Percentiles rank a stretch among this genome's conserved stretches.
Conservation (phyloP, 2,113 vertebrate genomes). For the Corydoras sp. region DNA sequence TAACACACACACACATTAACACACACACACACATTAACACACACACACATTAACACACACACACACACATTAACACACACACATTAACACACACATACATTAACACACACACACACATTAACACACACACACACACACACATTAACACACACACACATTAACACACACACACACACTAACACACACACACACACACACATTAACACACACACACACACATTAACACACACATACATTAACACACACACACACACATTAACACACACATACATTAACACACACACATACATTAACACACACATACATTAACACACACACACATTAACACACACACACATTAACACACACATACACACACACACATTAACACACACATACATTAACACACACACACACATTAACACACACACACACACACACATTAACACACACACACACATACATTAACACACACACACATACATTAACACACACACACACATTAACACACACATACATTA, state of each 20-base stretch:
- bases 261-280: neutral
- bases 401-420: constrained; percentile 46
- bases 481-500: too few relatives aligned
- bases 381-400: constrained; percentile 39
- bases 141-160: neutral
- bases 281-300: too few relatives aligned
- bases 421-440: too few relatives aligned
- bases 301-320: too few relatives aligned
- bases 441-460: neutral
- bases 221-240: constrained; percentile 1
- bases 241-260: neutral
- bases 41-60: neutral
- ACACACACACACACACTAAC: too few relatives aligned
- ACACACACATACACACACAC: constrained; percentile 45
- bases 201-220: neutral
- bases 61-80: too few relatives aligned
- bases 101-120: neutral
- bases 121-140: neutral
- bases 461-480: neutral
- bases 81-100: constrained; percentile 2
- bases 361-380: too few relatives aligned
- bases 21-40: neutral
- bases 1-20: neutral
- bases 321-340: constrained; percentile 40
- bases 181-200: neutral